Evolutionary conservation across 2,797 vertebrate genomes (phyloP), one percentile per base, ranked within the genome.

Genomic region (Eleutherodactylus coqui): DNA sequence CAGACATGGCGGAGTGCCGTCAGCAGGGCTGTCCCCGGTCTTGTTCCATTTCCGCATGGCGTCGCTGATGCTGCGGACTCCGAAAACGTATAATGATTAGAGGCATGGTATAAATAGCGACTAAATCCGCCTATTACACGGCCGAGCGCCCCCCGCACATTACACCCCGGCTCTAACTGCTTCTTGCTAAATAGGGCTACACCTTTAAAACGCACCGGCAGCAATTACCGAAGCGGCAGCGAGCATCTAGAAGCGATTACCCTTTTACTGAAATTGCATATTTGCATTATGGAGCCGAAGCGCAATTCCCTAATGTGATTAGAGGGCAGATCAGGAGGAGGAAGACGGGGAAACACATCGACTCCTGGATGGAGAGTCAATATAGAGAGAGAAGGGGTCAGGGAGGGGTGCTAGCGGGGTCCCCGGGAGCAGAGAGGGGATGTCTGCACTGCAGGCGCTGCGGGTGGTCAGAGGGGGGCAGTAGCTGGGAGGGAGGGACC

Each of bases 301-400:
- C 27, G 17, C 17, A 47, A 80, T 79, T 81, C 84, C 77, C 77
- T 81, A 86, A 86, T 64, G 84, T 51, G 77, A 86, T 86, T 81
- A 79, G 38, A 81, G 47, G 62, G 24, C 34, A 75, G 53, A 75
- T 86, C 51, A 73, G 64, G 58, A 7, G 29, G 49, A 2, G 5
- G 49, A 45, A 84, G 53, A 60, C 17, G 73, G 45, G 73, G 41
- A 70, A 60, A 85, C 27, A 27, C 34, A 16, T 70, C 27, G 41
- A 51, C 60, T 67, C 43, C 29, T 5, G n/a, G 34, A 9, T 41
- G 11, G 32, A 8, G 45, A 27, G 24, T 49, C 27, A 32, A 75
- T 77, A 47, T n/a, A 5, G 45, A 75, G 1, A 1, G 19, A 8
- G 32, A 1, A 8, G 6, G 21, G 16, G 6, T 6, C 1, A 64